phyloP scores from a whole-genome alignment of 2,888 invertebrate species.

The Priocnemis perturbator region DNA sequence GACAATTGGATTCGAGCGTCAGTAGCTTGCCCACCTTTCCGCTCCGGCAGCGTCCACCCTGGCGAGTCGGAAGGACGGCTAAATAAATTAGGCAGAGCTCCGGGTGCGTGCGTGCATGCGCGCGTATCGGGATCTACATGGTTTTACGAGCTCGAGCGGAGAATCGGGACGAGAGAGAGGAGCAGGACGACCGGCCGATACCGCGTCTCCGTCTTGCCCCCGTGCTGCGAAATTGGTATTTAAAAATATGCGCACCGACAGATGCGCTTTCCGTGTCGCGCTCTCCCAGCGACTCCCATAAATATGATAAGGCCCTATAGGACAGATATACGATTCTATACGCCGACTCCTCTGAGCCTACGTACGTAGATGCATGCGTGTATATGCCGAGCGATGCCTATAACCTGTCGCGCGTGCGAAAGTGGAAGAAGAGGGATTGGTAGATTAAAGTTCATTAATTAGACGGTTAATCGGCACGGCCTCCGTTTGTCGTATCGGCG shows the following conservation, averaged over 20 bases:
- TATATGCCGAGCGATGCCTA: no score
- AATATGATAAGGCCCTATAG: conserved; percentile 68
- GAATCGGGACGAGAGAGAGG: background rate
- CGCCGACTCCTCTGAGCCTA: conserved; percentile 21
- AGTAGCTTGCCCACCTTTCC: no score
- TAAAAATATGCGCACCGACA: conserved; percentile 70
- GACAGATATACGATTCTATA: conserved; percentile 66
- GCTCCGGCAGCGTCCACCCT: no score
- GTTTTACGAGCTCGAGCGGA: conserved; percentile 2
- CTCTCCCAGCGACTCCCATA: conserved; percentile 66
- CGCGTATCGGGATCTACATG: background rate
- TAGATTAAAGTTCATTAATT: conserved; percentile 54
- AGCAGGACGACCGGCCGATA: conserved; percentile 16
- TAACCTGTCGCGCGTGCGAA: conserved; percentile 6
- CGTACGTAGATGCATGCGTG: background rate
- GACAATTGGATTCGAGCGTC: no score
- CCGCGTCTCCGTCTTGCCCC: conserved; percentile 4
- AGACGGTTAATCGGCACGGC: conserved; percentile 41
- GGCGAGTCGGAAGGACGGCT: no score
- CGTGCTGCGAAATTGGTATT: conserved; percentile 63
- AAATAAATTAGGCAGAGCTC: no score
- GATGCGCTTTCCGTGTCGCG: conserved; percentile 70
- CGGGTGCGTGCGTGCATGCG: background rate
- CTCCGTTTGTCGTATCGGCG: background rate
- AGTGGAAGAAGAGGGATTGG: conserved; percentile 4